Percentiles rank a stretch among this genome's conserved stretches.
These are phyloP conservation scores for Himalopsyche tibetana DNA, from an alignment of 2,888 invertebrate species.

Conservation along the genomic window DNA sequence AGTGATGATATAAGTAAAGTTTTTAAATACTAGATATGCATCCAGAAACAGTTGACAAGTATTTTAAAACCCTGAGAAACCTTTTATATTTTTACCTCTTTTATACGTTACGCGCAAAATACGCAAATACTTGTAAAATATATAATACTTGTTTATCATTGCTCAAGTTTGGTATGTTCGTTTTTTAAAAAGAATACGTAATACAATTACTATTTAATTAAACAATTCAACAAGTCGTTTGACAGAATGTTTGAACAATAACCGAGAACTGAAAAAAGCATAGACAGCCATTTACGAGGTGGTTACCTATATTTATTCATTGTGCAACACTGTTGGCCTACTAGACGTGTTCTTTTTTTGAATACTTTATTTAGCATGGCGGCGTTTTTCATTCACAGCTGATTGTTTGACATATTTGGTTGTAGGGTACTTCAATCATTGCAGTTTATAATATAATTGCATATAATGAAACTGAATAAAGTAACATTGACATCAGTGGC, in stretches of 20 bases:
- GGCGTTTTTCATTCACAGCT: constrained; percentile 39
- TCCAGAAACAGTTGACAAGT: no score
- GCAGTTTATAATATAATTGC: background rate
- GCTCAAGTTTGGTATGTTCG: no score
- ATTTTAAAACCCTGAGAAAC: no score
- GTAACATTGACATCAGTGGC: no score
- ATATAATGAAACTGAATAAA: background rate
- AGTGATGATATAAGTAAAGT: no score
- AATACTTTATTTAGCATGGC: constrained; percentile 14
- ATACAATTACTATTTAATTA: no score
- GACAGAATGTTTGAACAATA: constrained; percentile 15
- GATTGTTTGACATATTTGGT: constrained; percentile 35
- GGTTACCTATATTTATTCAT: constrained; percentile 34
- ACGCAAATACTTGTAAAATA: no score
- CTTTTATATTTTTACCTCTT: no score
- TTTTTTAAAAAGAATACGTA: no score
- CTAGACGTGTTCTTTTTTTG: constrained; percentile 46
- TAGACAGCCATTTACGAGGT: constrained; percentile 4
- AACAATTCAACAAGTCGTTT: background rate
- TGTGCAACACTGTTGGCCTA: constrained; percentile 40
- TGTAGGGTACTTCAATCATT: background rate
- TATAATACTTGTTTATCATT: no score
- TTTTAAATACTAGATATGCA: no score
- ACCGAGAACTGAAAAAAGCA: constrained; percentile 6
- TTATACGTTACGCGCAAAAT: no score